These are phyloP conservation scores for Aegithalos caudatus DNA, from an alignment of 2,113 vertebrate genomes.

Conservation along the genomic window DNA sequence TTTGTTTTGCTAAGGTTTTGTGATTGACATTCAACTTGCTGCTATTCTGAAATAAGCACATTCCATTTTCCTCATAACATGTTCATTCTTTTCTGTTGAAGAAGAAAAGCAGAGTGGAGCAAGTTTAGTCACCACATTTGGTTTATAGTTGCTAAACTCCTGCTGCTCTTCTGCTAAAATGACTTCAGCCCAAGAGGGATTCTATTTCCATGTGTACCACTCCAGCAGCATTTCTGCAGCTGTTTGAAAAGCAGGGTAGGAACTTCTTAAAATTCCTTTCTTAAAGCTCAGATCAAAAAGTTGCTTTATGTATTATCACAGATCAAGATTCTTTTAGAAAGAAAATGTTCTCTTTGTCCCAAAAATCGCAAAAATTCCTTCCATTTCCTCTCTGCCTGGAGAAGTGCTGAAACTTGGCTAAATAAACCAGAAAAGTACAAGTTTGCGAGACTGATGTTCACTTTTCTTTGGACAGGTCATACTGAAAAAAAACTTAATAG, in stretches of 20 bases:
- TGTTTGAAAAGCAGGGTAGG: not conserved
- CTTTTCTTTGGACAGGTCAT: not conserved
- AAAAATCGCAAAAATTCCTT: not conserved
- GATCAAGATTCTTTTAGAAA: not conserved
- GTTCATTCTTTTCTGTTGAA: not conserved
- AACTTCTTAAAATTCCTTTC: not conserved
- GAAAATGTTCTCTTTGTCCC: not conserved
- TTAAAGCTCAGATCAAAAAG: not conserved
- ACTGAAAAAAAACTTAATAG: conserved; percentile 5
- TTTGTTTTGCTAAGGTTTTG: not conserved
- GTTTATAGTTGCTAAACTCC: not conserved
- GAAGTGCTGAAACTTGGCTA: not conserved
- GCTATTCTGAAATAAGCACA: not conserved
- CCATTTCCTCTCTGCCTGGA: not conserved
- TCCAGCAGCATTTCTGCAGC: not conserved
- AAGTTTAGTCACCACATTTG: not conserved
- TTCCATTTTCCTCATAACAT: not conserved
- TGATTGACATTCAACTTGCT: not conserved
- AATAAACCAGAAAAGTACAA: not conserved
- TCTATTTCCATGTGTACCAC: not conserved
- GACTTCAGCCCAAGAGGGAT: not conserved
- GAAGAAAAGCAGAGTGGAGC: not conserved
- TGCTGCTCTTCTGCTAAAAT: not conserved
- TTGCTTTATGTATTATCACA: not conserved
- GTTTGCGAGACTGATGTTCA: not conserved